A percentile compares a stretch with the other conserved stretches of the same genome.
phyloP scores from a whole-genome alignment of 2,113 vertebrate species.

The Hippocampus zosterae region DNA sequence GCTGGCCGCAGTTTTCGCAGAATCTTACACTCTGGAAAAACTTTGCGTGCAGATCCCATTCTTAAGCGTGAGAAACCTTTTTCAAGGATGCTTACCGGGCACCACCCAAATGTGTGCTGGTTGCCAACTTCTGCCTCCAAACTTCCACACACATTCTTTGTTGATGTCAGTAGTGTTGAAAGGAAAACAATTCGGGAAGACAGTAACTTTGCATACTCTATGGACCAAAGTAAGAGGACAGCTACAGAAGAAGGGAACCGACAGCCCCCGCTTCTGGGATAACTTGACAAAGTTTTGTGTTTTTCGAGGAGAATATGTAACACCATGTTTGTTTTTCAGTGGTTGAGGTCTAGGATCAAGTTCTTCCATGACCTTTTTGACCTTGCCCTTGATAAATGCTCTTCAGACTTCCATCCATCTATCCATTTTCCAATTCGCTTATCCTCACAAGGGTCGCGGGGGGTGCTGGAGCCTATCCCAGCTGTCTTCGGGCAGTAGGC shows the following conservation, averaged over 20 bases:
- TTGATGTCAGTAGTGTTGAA: constrained; percentile 24
- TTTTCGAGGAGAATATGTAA: neutral
- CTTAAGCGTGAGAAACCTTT: constrained; percentile 63
- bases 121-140: constrained; percentile 33
- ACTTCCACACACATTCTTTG: constrained; percentile 39
- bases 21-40: constrained; percentile 65
- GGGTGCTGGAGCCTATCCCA: no score
- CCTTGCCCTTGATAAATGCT: neutral
- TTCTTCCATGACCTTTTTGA: neutral
- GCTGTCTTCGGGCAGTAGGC: no score
- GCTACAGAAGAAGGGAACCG: neutral
- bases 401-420: no score
- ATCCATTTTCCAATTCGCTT: no score
- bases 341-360: neutral
- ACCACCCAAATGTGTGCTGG: constrained; percentile 44
- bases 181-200: constrained; percentile 4
- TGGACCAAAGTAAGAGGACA: neutral
- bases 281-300: neutral
- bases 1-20: constrained; percentile 66
- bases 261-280: neutral
- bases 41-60: constrained; percentile 59
- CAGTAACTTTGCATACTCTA: neutral
- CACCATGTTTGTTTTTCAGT: neutral
- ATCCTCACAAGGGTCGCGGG: no score
- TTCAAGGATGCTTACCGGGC: constrained; percentile 61